phyloP scores from a whole-genome alignment of 2,888 invertebrate species.

The Frankliniella fusca region DNA sequence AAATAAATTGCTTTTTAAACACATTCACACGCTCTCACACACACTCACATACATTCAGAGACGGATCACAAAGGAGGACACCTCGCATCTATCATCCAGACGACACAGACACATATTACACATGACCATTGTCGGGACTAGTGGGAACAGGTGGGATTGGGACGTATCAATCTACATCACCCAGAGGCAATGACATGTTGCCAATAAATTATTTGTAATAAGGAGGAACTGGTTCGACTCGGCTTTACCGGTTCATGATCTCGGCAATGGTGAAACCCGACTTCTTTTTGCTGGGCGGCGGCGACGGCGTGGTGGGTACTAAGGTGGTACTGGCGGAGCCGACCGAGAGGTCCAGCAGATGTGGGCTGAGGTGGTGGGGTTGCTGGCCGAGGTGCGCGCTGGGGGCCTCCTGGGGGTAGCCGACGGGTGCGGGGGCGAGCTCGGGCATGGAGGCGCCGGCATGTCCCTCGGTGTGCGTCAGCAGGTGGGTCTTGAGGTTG shows the following conservation, averaged over 20 bases:
- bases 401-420: constrained; percentile 37
- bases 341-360: constrained; percentile 51
- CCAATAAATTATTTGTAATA: constrained; percentile 8
- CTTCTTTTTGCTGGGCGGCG: constrained; percentile 51
- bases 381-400: constrained; percentile 34
- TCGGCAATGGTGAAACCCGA: constrained; percentile 83
- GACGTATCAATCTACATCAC: neutral
- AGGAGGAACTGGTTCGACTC: neutral
- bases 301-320: constrained; percentile 47
- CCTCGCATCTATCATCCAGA: neutral
- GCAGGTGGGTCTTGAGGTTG: constrained; percentile 81
- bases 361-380: constrained; percentile 34
- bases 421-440: constrained; percentile 35
- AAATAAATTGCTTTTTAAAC: neutral
- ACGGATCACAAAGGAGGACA: neutral
- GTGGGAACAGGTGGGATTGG: constrained; percentile 14
- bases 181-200: neutral
- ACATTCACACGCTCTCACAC: neutral
- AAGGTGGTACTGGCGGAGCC: constrained; percentile 33
- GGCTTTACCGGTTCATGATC: constrained; percentile 73
- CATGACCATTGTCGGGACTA: constrained; percentile 1
- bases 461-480: constrained; percentile 72
- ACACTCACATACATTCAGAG: neutral
- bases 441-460: constrained; percentile 40
- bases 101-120: neutral